phyloP scores from a whole-genome alignment of 2,797 vertebrate genomes.

The Psittacula echo region DNA sequence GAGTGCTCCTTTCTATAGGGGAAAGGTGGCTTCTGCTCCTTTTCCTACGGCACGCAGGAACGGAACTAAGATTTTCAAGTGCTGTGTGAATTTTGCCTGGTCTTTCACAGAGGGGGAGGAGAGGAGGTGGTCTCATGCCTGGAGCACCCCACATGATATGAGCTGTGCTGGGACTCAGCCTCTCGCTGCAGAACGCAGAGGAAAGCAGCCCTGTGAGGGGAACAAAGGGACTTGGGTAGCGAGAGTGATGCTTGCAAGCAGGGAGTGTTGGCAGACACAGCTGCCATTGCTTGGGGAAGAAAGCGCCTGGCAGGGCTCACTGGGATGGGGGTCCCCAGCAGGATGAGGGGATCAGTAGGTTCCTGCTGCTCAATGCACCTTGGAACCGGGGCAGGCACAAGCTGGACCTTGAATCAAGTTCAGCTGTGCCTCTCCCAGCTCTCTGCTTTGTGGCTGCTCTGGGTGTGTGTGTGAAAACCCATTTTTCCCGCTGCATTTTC shows the following conservation, averaged over 20 bases:
- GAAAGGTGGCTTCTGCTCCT: background rate
- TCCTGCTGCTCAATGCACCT: background rate
- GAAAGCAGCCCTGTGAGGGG: background rate
- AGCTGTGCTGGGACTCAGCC: background rate
- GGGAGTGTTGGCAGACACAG: background rate
- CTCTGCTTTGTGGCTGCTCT: background rate
- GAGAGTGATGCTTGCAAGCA: background rate
- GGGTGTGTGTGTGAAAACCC: background rate
- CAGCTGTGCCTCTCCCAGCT: background rate
- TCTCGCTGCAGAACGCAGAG: background rate
- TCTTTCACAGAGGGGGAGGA: background rate
- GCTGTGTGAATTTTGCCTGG: background rate
- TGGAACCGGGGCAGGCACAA: background rate
- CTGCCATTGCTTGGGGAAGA: background rate
- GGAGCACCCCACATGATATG: background rate
- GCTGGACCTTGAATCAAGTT: background rate
- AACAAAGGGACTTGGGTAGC: constrained; percentile 28
- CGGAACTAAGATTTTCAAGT: background rate
- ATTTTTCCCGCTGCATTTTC: background rate
- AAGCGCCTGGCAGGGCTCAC: background rate
- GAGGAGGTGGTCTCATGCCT: background rate
- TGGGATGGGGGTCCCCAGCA: background rate
- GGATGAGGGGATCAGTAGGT: background rate
- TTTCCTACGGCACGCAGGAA: background rate
- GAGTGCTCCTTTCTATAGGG: background rate